Base-by-base conservation (phyloP, 2,113 vertebrate genomes). In the Oreocharis arfaki region DNA sequence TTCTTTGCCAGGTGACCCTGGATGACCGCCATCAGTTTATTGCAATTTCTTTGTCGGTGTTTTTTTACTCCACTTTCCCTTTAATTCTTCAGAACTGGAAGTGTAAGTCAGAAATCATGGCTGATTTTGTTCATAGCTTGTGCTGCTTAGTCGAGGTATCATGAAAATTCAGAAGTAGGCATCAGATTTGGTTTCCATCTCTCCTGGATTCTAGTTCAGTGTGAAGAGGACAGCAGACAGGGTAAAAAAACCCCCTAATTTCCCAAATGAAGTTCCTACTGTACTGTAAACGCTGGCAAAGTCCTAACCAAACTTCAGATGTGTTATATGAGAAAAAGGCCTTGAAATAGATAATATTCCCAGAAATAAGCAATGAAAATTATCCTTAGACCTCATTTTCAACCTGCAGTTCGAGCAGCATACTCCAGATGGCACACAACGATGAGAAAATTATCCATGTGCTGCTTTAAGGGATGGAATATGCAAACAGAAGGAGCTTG, bases 341-440 rank as follows among this genome's bases (percentile, higher is more conserved):
- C 14, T 73, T 73, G 42, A 73, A 65, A 82, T n/a, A 42, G 7
- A 4, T 64, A 92, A 74, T 68, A 69, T 42, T 85, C 67, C 44
- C 64, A 96, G 95, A 92, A 50, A 80, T 22, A 90, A 96, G 60
- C 81, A 96, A 94, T 80, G 59, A 87, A 96, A 97, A 90, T 77
- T 82, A 87, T 96, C 82, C 63, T 94, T 87, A 96, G 84, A 81
- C 89, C 68, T 96, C 61, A 87, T 97, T 97, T 96, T 87, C 84
- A 96, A 97, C 96, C 85, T 98, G 97, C 97, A 98, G 94, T 98
- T 98, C 91, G 95, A 94, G 95, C 91, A 97, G 53, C 70, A 89
- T 70, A 91, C 98, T 98, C 97, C 98, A 98, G 98, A 98, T 98
- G 98, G 98, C 98, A 98, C 89, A 98, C 96, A 93, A 53, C 84